Conservation (phyloP, 2,888 invertebrate genomes). For the Caradrina clavipalpis region DNA sequence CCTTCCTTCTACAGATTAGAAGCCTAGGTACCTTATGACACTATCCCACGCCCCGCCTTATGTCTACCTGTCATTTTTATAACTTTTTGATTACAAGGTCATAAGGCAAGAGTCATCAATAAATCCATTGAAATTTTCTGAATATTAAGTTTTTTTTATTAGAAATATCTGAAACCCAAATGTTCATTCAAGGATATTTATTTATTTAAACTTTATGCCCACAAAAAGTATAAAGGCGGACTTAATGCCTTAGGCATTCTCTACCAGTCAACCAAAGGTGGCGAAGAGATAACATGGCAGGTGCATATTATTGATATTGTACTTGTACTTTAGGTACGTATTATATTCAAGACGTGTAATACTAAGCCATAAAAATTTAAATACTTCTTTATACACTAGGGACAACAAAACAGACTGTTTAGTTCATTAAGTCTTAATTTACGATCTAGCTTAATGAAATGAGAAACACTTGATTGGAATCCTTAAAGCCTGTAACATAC, state of each 20-base stretch:
- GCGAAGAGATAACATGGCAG: too few relatives aligned
- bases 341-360: background rate
- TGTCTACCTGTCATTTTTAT: too few relatives aligned
- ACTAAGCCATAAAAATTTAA: background rate
- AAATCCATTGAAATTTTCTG: background rate
- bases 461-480: constrained; percentile 60
- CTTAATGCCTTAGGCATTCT: too few relatives aligned
- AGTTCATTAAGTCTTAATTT: constrained; percentile 64
- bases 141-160: background rate
- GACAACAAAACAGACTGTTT: constrained; percentile 15
- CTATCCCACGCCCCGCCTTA: constrained; percentile 2
- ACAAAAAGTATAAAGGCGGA: too few relatives aligned
- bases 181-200: too few relatives aligned
- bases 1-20: background rate
- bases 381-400: constrained; percentile 11
- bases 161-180: background rate
- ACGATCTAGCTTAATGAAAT: constrained; percentile 58
- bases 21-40: background rate
- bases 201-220: too few relatives aligned
- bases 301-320: too few relatives aligned
- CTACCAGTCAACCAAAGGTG: too few relatives aligned
- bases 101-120: too few relatives aligned
- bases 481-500: constrained; percentile 33
- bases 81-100: too few relatives aligned
- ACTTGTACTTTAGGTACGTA: too few relatives aligned